A percentile compares a stretch with the other conserved stretches of the same genome.
phyloP scores from a whole-genome alignment of 1,140 invertebrate species.

The Heliothis subflexa region DNA sequence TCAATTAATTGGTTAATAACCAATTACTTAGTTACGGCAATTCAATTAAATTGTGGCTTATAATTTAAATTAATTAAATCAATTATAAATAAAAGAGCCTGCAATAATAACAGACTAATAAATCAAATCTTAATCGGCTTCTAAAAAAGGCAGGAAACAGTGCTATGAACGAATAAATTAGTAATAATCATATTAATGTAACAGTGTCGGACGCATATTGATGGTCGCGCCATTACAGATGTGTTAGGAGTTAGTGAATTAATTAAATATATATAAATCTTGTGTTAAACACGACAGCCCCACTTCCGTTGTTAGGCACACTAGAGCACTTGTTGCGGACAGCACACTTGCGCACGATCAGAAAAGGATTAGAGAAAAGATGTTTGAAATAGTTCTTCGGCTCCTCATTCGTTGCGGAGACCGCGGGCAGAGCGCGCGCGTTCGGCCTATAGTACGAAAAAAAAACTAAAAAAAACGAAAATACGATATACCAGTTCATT shows the following conservation, averaged over 20 bases:
- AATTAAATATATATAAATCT: slow-evolving; percentile 48
- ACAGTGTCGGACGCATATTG: slow-evolving; percentile 31
- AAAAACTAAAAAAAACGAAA: slow-evolving; percentile 56
- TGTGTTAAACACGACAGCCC: slow-evolving; percentile 67
- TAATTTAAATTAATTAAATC: neutral
- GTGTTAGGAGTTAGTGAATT: slow-evolving; percentile 39
- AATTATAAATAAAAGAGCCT: neutral
- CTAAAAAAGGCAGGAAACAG: neutral
- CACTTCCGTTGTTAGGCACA: slow-evolving; percentile 70
- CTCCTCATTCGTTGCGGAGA: slow-evolving; percentile 79
- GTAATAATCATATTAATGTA: slow-evolving; percentile 34
- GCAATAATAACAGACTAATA: neutral
- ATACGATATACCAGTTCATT: slow-evolving; percentile 70
- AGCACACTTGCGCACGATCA: slow-evolving; percentile 72
- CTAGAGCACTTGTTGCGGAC: slow-evolving; percentile 64
- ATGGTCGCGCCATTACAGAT: slow-evolving; percentile 21
- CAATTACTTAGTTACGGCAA: neutral
- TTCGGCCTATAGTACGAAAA: slow-evolving; percentile 47
- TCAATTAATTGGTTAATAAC: neutral
- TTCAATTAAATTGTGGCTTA: neutral
- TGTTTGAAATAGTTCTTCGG: slow-evolving; percentile 82
- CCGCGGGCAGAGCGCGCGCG: slow-evolving; percentile 75
- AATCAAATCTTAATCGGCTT: neutral
- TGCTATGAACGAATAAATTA: slow-evolving; percentile 13
- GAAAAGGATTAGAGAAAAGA: slow-evolving; percentile 82